Percentiles rank a stretch among this genome's conserved stretches.
phyloP scores from a whole-genome alignment of 2,113 vertebrate species.

The Scolopax mira region DNA sequence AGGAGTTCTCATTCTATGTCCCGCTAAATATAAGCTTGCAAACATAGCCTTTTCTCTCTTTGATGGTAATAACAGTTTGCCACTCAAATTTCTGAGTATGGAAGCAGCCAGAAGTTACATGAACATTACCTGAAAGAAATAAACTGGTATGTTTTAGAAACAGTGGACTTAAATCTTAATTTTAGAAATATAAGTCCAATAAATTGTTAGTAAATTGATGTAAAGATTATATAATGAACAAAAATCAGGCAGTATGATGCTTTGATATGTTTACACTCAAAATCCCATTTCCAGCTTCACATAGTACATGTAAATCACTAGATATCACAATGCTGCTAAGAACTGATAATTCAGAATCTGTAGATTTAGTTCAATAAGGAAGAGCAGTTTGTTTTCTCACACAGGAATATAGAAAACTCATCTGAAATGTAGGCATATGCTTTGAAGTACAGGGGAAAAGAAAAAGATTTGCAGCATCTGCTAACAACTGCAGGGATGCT shows the following conservation, averaged over 20 bases:
- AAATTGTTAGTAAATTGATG: background rate
- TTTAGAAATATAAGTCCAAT: background rate
- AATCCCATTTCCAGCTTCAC: background rate
- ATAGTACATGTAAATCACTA: background rate
- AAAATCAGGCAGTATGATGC: background rate
- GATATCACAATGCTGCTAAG: background rate
- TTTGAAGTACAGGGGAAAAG: background rate
- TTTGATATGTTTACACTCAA: background rate
- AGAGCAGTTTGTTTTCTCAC: background rate
- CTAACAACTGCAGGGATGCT: background rate
- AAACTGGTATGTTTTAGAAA: background rate
- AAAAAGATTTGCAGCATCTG: background rate
- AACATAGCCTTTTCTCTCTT: background rate
- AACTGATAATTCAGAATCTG: background rate
- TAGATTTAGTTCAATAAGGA: background rate
- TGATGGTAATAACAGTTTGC: background rate
- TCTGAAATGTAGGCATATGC: background rate
- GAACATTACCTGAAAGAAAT: background rate
- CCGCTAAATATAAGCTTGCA: background rate
- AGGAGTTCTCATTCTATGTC: background rate
- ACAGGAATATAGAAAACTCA: background rate
- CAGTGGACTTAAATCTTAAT: background rate
- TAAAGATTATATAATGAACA: background rate
- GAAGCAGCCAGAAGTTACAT: background rate
- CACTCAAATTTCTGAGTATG: background rate